These are phyloP conservation scores for Polyodon spathula DNA, from an alignment of 2,113 vertebrate species.

Conservation along the genomic window DNA sequence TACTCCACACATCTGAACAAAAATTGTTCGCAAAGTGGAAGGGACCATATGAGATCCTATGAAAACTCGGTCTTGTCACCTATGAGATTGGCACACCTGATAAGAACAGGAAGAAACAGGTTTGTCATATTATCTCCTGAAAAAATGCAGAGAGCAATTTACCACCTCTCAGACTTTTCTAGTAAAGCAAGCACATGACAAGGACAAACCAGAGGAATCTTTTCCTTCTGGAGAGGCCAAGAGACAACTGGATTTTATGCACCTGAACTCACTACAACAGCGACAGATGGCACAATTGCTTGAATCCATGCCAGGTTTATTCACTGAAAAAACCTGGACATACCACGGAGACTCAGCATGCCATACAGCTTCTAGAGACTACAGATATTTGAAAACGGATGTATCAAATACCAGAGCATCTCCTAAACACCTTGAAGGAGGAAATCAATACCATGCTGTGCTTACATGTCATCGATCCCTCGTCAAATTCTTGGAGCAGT, in stretches of 20 bases:
- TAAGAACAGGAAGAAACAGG: not conserved
- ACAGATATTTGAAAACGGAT: not conserved
- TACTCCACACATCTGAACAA: too few relatives aligned
- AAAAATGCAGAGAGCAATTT: not conserved
- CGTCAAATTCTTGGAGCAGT: not conserved
- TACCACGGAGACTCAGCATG: not conserved
- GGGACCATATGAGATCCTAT: too few relatives aligned
- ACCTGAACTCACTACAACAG: not conserved
- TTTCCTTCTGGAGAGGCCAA: not conserved
- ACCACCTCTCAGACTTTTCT: not conserved
- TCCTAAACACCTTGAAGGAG: not conserved
- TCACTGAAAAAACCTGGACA: not conserved
- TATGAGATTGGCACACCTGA: not conserved
- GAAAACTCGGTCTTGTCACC: too few relatives aligned
- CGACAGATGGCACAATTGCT: not conserved
- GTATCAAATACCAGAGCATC: not conserved
- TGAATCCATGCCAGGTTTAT: not conserved
- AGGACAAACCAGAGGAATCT: not conserved
- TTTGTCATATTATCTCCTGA: not conserved
- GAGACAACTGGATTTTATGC: not conserved
- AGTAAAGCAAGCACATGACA: not conserved
- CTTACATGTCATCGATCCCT: not conserved
- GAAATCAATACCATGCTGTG: not conserved
- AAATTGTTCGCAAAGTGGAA: too few relatives aligned
- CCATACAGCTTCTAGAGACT: not conserved